A percentile compares a stretch with the other conserved stretches of the same genome.
phyloP scores from a whole-genome alignment of 2,888 invertebrate species.

The Drosophila stalkeri region DNA sequence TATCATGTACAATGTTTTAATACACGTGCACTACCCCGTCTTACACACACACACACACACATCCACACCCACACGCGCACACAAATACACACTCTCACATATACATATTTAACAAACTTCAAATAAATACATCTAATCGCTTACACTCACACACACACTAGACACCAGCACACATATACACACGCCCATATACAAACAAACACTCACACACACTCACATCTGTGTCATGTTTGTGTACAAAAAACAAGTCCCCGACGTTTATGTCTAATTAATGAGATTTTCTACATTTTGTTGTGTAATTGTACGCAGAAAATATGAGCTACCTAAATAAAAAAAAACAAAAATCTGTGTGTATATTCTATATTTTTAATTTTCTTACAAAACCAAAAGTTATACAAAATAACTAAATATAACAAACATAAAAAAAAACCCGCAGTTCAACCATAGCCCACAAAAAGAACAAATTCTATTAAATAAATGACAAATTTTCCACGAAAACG shows the following conservation, averaged over 20 bases:
- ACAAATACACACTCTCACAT: background rate
- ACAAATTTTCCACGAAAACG: conserved; percentile 21
- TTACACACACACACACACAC: conserved; percentile 1
- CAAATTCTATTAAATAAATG: conserved; percentile 14
- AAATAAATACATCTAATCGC: conserved; percentile 22
- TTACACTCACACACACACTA: conserved; percentile 11
- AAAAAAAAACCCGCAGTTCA: conserved; percentile 31
- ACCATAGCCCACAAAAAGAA: conserved; percentile 64
- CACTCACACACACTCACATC: conserved; percentile 27
- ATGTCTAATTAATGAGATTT: conserved; percentile 58
- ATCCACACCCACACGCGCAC: too few relatives aligned
- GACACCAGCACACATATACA: conserved; percentile 29
- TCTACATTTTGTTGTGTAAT: conserved; percentile 48
- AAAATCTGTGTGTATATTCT: conserved; percentile 35
- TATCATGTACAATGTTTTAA: conserved; percentile 76
- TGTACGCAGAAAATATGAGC: conserved; percentile 44
- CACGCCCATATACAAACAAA: conserved; percentile 17
- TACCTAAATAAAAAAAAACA: conserved; percentile 41
- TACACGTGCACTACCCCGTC: conserved; percentile 26
- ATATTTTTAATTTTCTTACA: conserved; percentile 25
- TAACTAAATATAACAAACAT: conserved; percentile 29
- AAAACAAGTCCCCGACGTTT: conserved; percentile 62
- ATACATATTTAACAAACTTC: conserved; percentile 19
- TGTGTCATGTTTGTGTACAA: conserved; percentile 47
- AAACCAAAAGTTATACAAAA: conserved; percentile 32